These are phyloP conservation scores for Gymnopithys bicolor DNA, from an alignment of 2,797 vertebrate species.

Conservation along the genomic window DNA sequence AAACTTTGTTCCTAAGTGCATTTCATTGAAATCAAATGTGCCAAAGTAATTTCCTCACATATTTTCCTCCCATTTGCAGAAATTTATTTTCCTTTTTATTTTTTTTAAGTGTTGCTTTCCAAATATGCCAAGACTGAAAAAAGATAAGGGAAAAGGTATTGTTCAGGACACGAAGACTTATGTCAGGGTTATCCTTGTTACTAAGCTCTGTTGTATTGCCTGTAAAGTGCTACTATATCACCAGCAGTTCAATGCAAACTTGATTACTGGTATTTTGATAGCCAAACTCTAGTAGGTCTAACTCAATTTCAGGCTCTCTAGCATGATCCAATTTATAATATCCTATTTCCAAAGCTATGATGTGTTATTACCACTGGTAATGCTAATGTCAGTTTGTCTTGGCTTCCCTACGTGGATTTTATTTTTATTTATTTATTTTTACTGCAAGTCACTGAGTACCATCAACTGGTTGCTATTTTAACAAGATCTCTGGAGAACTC, in stretches of 20 bases:
- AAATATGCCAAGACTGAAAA: background rate
- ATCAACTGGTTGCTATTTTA: conserved; percentile 74
- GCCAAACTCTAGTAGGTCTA: conserved; percentile 21
- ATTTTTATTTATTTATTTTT: conserved; percentile 52
- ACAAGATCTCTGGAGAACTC: conserved; percentile 74
- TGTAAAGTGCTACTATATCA: background rate
- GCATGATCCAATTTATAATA: conserved; percentile 50
- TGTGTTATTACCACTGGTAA: conserved; percentile 50
- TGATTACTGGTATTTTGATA: conserved; percentile 46
- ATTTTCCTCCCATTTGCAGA: background rate
- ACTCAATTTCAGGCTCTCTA: conserved; percentile 61
- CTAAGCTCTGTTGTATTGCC: background rate
- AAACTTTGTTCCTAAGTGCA: background rate
- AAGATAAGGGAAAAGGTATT: background rate
- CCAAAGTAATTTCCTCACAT: background rate
- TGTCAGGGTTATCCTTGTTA: background rate
- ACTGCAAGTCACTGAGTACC: conserved; percentile 40
- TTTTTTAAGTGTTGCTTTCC: background rate
- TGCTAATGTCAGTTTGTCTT: conserved; percentile 61
- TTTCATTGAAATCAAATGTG: background rate
- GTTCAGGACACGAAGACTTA: background rate
- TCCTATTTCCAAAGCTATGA: conserved; percentile 68
- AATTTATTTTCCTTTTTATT: background rate
- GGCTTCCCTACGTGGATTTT: conserved; percentile 1
- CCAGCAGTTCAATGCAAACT: background rate